Conservation (phyloP, 2,113 vertebrate species). For the Oceanodroma tethys region DNA sequence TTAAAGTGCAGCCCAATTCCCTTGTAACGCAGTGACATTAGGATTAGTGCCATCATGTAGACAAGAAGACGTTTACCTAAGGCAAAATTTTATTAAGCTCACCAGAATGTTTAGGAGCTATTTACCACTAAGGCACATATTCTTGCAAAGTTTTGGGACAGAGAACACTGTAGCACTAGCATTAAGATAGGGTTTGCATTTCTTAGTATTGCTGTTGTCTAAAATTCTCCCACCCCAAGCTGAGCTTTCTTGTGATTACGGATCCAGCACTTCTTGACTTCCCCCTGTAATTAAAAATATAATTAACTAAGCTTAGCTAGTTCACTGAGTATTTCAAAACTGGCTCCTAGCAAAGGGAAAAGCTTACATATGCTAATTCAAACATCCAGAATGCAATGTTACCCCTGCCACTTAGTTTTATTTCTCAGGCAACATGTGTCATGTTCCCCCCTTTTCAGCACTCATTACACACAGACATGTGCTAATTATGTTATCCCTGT, state of each 20-base stretch:
- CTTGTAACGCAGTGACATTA: fast-evolving
- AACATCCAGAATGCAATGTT: not conserved
- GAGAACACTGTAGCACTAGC: not conserved
- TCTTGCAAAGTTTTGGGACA: not conserved
- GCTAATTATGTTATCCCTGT: not conserved
- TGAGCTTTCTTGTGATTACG: not conserved
- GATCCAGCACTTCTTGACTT: not conserved
- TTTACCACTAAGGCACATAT: not conserved
- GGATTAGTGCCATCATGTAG: not conserved
- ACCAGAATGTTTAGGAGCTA: not conserved
- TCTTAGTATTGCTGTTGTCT: not conserved
- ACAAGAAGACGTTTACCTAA: not conserved
- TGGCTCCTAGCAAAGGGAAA: not conserved
- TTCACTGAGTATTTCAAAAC: not conserved
- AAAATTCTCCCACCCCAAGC: not conserved
- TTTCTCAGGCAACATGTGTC: not conserved
- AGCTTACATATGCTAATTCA: not conserved
- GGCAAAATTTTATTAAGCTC: not conserved
- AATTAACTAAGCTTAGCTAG: not conserved
- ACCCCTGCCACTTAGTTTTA: not conserved
- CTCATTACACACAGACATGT: not conserved
- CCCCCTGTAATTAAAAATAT: not conserved
- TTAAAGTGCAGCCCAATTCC: not conserved
- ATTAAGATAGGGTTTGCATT: not conserved
- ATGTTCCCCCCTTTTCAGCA: not conserved